Base-by-base conservation (phyloP, 2,888 invertebrate species). In the Phengaris arion region DNA sequence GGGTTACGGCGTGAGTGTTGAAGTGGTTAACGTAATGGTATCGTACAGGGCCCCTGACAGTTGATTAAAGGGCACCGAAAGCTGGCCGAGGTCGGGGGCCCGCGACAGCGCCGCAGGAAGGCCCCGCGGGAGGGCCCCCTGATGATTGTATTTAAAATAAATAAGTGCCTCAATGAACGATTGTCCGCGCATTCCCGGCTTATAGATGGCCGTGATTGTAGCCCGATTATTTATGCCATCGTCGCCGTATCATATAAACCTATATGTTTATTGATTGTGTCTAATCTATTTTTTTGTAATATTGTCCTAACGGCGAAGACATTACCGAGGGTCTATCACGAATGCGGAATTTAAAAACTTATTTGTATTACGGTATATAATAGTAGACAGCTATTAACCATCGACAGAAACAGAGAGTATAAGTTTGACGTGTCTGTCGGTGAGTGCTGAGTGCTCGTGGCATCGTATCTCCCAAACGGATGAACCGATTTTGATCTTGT, bases 91-190 rank as follows among this genome's bases (percentile, higher is more conserved):
- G 92, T 89, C 85, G 92, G 93, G 91, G 91, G 90, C 89, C 91
- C 86, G 90, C 88, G 93, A 92, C 92, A 92, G 93, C 91, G 84
- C 92, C 85, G 86, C 89, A 85, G 90, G 92, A 86, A 88, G 84
- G 83, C 88, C 84, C 91, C 80, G 87, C 89, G 83, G 92, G 90
- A 86, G 88, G 92, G 83, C 87, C 86, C 90, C 90, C 91, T 93
- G 93, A 93, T 92, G 93, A 93, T 93, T 92, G 92, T 92, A 92
- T 93, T 93, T 92, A 92, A 93, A 92, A 93, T 93, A 93, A 93
- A 93, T 93, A 93, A 93, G 93, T 93, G 89, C 93, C 90, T 91
- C 92, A 92, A 91, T 93, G 93, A 92, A 92, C 92, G 93, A 93
- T 92, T 93, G 93, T 93, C 88, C 89, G 89, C 87, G 86, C 86